Evolutionary conservation across 23 tunicate species (phyloP), one percentile per base, ranked within the genome.

Genomic region (Trididemnum clinides): DNA sequence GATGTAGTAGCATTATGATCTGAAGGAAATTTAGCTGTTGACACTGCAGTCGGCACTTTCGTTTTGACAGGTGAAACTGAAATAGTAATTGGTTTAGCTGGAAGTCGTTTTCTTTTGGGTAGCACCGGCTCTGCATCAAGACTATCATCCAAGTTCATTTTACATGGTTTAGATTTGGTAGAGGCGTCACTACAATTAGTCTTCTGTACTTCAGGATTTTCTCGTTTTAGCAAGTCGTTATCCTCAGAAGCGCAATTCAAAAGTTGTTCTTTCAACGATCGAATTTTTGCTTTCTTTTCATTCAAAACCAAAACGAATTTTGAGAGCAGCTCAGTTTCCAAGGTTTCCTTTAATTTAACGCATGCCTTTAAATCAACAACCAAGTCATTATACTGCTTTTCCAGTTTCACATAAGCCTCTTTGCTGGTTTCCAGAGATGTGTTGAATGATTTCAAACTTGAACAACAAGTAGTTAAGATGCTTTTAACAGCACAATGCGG

Each of bases 231-330:
- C 20, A 28, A 3, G 25, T 59, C 25, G 3, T 25, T 19, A 27
- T 27, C 30, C 12, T 27, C 39, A 70, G 39, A n/a, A 28, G 30
- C n/a, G 3, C 26, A 36, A 26, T 78, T 19, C 7, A 22, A n/a
- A 3, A 78, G 25, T 69, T 80, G 84, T 32, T 66, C 22, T 26
- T 64, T 28, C 19, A 87, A 28, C 20, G 75, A 30, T 27, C 91
- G 91, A 21, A 87, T 87, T 57, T 80, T 87, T 23, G 59, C 71
- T 50, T 87, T 87, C 51, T 87, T 87, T 66, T 87, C 91, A 70
- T 87, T 87, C 1, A 87, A 3, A 2, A 87, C 69, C 81, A 87
- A 39, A 71, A 87, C 85, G 70, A 87, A 87, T 39, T 87, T 87
- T 1, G 86, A 21, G 0, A 87, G 29, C 28, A 87, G 72, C 33